Evolutionary conservation across 37 sponge, comb jelly and placozoan genomes (phyloP).

Genomic region (Beroe ovata): DNA sequence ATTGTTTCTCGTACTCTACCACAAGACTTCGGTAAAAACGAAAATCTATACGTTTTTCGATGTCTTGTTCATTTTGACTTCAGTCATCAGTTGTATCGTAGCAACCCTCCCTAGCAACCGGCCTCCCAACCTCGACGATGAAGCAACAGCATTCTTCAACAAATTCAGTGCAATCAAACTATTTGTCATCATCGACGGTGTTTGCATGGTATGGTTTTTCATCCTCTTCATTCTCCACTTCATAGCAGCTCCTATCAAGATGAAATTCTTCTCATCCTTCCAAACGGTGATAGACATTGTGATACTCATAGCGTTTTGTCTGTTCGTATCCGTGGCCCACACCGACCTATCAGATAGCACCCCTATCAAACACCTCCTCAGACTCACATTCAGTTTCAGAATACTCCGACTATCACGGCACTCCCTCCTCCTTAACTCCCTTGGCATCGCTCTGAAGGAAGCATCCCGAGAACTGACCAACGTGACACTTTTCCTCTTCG

Average conservation of each 20-base stretch:
- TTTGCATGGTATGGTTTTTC: slow-evolving; percentile 51
- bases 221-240: slow-evolving; percentile 48
- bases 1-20: background rate
- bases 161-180: slow-evolving; percentile 1
- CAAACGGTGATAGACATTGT: slow-evolving; percentile 33
- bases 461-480: slow-evolving; percentile 38
- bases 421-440: slow-evolving; percentile 48
- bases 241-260: slow-evolving; percentile 18
- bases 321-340: slow-evolving; percentile 32
- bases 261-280: slow-evolving; percentile 13
- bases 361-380: slow-evolving; percentile 13
- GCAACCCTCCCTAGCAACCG: slow-evolving; percentile 37
- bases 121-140: background rate
- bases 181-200: slow-evolving; percentile 36
- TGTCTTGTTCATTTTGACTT: slow-evolving; percentile 15
- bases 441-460: slow-evolving; percentile 49
- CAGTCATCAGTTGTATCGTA: slow-evolving; percentile 31
- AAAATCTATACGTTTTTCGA: slow-evolving; percentile 49
- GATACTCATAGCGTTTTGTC: background rate
- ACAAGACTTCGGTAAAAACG: background rate
- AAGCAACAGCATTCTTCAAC: background rate
- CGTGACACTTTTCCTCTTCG: slow-evolving; percentile 46
- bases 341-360: background rate
- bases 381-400: slow-evolving; percentile 47
- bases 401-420: slow-evolving; percentile 40